These are phyloP conservation scores for Tupiocoris notatus DNA, from an alignment of 2,888 invertebrate species.

Conservation along the genomic window DNA sequence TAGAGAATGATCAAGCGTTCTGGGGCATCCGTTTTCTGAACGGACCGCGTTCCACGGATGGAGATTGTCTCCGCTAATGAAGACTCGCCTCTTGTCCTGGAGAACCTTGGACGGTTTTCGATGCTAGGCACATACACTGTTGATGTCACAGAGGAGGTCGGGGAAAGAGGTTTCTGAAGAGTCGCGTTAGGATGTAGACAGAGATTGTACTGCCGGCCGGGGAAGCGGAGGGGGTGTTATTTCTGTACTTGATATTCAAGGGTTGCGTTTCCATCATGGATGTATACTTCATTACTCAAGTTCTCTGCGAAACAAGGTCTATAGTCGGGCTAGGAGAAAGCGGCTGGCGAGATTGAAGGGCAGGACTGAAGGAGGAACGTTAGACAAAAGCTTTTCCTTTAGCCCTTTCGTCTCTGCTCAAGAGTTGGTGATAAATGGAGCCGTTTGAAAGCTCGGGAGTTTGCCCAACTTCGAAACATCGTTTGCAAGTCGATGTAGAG, in stretches of 20 bases:
- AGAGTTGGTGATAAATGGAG: slow-evolving; percentile 30
- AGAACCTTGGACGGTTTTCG: no score
- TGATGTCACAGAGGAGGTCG: not conserved
- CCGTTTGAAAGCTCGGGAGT: not conserved
- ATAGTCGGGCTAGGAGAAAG: not conserved
- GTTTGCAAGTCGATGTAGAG: not conserved
- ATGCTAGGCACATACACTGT: not conserved
- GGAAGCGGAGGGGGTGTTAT: slow-evolving; percentile 29
- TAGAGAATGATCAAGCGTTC: no score
- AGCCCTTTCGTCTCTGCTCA: slow-evolving; percentile 28
- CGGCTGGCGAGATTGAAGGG: slow-evolving; percentile 1
- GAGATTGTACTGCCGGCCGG: not conserved
- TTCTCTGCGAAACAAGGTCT: slow-evolving; percentile 36
- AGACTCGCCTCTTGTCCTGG: not conserved
- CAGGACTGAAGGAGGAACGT: slow-evolving; percentile 1
- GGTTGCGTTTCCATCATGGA: slow-evolving; percentile 45
- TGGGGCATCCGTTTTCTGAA: no score
- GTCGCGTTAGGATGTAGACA: not conserved
- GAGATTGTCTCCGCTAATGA: no score
- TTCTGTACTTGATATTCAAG: slow-evolving; percentile 46
- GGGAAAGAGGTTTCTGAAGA: not conserved
- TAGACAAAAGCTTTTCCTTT: slow-evolving; percentile 32
- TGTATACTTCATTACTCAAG: slow-evolving; percentile 44
- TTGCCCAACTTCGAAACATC: slow-evolving; percentile 3
- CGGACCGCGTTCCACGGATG: no score